Conservation (phyloP, 2,113 vertebrate genomes). For the Poecile atricapillus region DNA sequence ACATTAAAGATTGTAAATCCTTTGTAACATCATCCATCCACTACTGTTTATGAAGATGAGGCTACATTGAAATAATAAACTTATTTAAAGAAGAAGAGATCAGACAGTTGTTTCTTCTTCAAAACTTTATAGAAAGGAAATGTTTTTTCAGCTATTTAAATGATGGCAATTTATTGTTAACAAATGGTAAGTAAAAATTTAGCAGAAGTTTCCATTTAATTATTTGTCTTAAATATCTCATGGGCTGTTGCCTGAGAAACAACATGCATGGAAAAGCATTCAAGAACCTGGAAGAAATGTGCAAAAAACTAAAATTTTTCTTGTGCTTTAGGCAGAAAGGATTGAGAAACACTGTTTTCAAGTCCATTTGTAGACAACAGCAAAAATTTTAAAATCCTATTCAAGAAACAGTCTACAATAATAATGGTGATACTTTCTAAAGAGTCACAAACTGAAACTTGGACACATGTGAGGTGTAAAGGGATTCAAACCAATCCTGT, state of each 20-base stretch:
- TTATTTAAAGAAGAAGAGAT: neutral
- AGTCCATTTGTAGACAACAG: neutral
- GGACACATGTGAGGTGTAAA: neutral
- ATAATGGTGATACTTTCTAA: neutral
- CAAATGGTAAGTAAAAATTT: neutral
- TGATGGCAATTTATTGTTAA: neutral
- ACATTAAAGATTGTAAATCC: neutral
- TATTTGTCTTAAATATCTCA: neutral
- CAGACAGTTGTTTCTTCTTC: neutral
- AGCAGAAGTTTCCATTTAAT: neutral
- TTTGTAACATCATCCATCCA: neutral
- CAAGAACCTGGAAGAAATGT: neutral
- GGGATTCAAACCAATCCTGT: neutral
- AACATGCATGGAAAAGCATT: neutral
- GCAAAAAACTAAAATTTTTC: neutral
- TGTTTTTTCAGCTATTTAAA: neutral
- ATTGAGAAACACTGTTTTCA: neutral
- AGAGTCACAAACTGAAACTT: neutral
- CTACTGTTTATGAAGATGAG: neutral
- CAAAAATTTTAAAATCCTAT: neutral
- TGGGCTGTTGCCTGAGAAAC: neutral
- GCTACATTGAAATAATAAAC: neutral
- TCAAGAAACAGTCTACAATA: neutral
- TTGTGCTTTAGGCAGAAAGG: neutral
- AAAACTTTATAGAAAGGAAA: neutral